Conservation (phyloP, 2,113 vertebrate genomes). For the human (Homo sapiens) region GRCh38 chr12:71697001-71697500, state of each 20-base stretch:
- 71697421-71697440: conserved; percentile 94
- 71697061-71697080: conserved; percentile 34
- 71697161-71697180: not conserved
- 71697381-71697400: conserved; percentile 95
- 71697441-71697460: conserved; percentile 95
- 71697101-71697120: not conserved
- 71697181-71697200: conserved; percentile 25
- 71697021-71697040: not conserved
- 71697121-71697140: not conserved
- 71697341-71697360: conserved; percentile 97
- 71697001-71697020: not conserved
- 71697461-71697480: conserved; percentile 95
- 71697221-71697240: not conserved
- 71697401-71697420: conserved; percentile 97
- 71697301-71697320: conserved; percentile 97
- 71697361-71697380: conserved; percentile 94
- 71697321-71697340: conserved; percentile 95
- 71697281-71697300: conserved; percentile 96
- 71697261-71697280: conserved; percentile 82
- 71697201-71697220: not conserved
- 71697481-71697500: conserved; percentile 90
- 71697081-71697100: not conserved
- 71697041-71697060: not conserved
- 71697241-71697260: conserved; percentile 41
- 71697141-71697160: not conserved